Conservation (phyloP, 1,140 invertebrate genomes). For the Phthorimaea operculella region DNA sequence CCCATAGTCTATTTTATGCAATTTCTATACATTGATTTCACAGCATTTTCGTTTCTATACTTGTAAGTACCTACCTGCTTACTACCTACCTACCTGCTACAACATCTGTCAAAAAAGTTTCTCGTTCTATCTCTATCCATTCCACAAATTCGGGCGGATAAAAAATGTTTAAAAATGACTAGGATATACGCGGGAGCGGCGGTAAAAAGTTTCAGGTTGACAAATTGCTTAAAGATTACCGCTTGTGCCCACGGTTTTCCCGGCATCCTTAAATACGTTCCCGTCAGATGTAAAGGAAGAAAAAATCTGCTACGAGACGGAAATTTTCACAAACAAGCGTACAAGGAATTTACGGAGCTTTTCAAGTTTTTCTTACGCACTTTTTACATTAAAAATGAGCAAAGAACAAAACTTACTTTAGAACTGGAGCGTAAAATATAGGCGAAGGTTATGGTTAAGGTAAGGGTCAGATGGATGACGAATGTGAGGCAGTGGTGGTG, state of each 20-base stretch:
- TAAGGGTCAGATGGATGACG: too few species aligned
- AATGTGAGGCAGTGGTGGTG: too few species aligned
- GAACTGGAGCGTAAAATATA: too few species aligned
- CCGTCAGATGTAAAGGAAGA: constrained; percentile 3
- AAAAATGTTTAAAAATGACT: not conserved
- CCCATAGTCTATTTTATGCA: too few species aligned
- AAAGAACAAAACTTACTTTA: too few species aligned
- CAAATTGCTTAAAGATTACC: constrained; percentile 5
- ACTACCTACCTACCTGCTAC: too few species aligned
- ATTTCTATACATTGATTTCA: too few species aligned
- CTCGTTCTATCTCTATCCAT: not conserved
- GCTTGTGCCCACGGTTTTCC: not conserved
- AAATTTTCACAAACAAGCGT: not conserved
- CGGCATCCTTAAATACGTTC: constrained; percentile 1
- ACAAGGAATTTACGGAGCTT: not conserved
- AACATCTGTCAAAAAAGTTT: too few species aligned
- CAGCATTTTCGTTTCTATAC: too few species aligned
- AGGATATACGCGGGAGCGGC: not conserved
- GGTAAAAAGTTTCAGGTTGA: not conserved
- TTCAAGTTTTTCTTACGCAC: not conserved
- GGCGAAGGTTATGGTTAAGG: too few species aligned
- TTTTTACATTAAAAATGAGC: constrained; percentile 1
- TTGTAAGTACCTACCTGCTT: too few species aligned
- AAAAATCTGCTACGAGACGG: not conserved
- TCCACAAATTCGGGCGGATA: not conserved